A percentile compares a stretch with the other conserved stretches of the same genome.
phyloP scores from a whole-genome alignment of 2,888 invertebrate species.

The Xestoiulus laeticollis region DNA sequence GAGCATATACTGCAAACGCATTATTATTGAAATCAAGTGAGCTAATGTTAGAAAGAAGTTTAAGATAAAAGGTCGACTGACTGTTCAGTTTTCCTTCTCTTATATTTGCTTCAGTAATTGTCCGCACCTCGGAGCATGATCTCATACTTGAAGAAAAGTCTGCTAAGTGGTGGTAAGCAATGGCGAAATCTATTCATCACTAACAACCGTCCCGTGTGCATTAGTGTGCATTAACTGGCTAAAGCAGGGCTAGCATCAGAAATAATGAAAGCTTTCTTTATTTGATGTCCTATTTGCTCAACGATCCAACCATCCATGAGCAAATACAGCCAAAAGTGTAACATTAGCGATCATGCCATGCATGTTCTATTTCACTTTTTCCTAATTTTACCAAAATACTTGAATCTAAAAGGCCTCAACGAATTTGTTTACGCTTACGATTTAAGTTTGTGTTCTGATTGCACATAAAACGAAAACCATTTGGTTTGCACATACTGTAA shows the following conservation, averaged over 20 bases:
- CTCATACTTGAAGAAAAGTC: not conserved
- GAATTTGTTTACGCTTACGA: not conserved
- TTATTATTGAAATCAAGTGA: no score
- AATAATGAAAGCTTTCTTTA: conserved; percentile 14
- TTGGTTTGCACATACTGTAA: not conserved
- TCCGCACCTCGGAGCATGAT: conserved; percentile 2
- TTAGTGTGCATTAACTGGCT: conserved; percentile 40
- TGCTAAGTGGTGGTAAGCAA: conserved; percentile 17
- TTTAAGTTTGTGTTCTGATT: conserved; percentile 22
- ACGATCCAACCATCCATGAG: not conserved
- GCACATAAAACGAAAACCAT: not conserved
- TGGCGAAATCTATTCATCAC: conserved; percentile 6
- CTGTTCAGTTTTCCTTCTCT: not conserved
- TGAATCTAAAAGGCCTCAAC: not conserved
- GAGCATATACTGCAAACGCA: no score
- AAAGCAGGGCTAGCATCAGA: conserved; percentile 7
- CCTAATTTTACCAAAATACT: not conserved
- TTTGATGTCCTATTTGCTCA: conserved; percentile 27
- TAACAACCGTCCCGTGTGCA: conserved; percentile 43
- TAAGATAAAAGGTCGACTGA: not conserved
- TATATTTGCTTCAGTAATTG: not conserved
- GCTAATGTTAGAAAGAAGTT: not conserved
- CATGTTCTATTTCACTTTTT: not conserved
- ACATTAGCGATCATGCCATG: not conserved
- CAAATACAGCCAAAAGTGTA: conserved; percentile 20